Conservation (phyloP, 2,797 vertebrate genomes). For the Arctocebus calabarensis region DNA sequence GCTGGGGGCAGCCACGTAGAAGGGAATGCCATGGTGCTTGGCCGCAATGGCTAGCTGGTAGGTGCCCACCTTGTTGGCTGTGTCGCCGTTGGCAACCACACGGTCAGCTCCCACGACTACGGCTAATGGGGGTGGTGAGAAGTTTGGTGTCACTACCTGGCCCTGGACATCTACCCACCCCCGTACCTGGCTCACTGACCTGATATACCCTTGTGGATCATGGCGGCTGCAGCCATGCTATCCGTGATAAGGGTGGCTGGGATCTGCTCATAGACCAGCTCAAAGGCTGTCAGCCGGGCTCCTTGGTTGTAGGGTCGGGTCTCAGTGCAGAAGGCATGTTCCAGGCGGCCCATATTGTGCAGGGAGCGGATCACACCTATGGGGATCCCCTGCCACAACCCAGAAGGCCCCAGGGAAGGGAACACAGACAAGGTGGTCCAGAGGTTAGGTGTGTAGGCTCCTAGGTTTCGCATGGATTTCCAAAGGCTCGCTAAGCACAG, state of each 20-base stretch:
- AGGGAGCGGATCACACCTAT: conserved; percentile 94
- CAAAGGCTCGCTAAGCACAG: not conserved
- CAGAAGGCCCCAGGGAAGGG: not conserved
- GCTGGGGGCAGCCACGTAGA: conserved; percentile 96
- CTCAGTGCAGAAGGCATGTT: conserved; percentile 94
- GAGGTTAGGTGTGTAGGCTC: not conserved
- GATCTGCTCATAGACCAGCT: conserved; percentile 93
- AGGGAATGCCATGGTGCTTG: conserved; percentile 93
- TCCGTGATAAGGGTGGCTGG: conserved; percentile 95
- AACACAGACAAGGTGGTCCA: too few relatives aligned
- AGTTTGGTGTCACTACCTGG: not conserved
- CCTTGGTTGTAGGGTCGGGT: conserved; percentile 97
- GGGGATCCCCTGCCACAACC: not conserved
- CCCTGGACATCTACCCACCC: not conserved
- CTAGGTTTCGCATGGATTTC: not conserved
- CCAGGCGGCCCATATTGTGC: conserved; percentile 90
- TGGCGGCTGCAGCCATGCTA: conserved; percentile 93
- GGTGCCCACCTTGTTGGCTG: conserved; percentile 96
- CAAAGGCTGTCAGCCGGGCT: conserved; percentile 94
- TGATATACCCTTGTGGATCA: conserved; percentile 92
- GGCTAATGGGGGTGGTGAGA: conserved; percentile 85
- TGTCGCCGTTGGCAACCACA: conserved; percentile 95
- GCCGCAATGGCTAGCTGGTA: conserved; percentile 95
- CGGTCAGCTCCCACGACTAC: conserved; percentile 95
- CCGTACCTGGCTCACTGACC: conserved; percentile 83